Conservation (phyloP, 2,113 vertebrate species). For the Pollachius pollachius region DNA sequence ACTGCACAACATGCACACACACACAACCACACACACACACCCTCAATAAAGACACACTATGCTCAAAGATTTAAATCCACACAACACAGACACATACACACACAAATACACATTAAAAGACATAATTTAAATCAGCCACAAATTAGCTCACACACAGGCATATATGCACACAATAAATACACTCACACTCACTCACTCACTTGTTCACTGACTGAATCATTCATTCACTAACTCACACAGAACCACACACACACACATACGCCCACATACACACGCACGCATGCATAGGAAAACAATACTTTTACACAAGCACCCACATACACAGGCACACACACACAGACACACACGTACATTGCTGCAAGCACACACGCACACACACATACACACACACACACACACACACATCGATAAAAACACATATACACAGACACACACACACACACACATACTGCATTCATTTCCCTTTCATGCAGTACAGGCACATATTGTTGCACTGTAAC, state of each 20-base stretch:
- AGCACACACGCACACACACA: constrained; percentile 38
- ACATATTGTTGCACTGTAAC: constrained; percentile 62
- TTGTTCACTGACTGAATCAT: constrained; percentile 3
- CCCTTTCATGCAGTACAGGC: constrained; percentile 68
- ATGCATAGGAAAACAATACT: constrained; percentile 10
- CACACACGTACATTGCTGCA: constrained; percentile 34
- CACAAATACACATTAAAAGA: constrained; percentile 11
- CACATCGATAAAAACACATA: constrained; percentile 38
- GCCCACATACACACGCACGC: constrained; percentile 14
- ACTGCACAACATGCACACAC: not conserved
- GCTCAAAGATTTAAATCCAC: not conserved
- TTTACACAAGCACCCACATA: constrained; percentile 33
- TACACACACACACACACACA: constrained; percentile 27
- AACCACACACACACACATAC: not conserved
- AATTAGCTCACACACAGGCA: constrained; percentile 7
- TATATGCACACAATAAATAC: constrained; percentile 28
- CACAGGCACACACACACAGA: constrained; percentile 15
- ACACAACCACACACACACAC: not conserved
- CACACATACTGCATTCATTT: constrained; percentile 62
- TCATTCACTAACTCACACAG: not conserved
- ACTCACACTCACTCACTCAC: constrained; percentile 18
- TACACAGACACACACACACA: constrained; percentile 15
- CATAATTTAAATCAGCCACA: not conserved
- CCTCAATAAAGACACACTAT: not conserved
- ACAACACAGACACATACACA: not conserved